A percentile compares a stretch with the other conserved stretches of the same genome.
These are phyloP conservation scores for Stenodema calcarata DNA, from an alignment of 2,888 invertebrate species.

Conservation along the genomic window DNA sequence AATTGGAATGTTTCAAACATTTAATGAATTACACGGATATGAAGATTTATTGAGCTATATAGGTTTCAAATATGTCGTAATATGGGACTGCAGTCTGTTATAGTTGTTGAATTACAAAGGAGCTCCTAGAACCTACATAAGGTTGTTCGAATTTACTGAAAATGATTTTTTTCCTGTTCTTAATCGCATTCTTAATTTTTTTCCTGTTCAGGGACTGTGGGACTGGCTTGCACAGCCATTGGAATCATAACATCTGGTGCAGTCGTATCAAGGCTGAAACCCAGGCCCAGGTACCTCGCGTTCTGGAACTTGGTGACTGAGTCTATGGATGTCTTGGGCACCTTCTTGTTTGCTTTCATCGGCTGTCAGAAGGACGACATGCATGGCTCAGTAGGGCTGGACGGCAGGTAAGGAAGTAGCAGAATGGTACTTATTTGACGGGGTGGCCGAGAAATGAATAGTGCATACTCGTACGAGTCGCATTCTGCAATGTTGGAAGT, in stretches of 20 bases:
- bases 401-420: constrained; percentile 49
- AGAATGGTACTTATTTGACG: too few species aligned
- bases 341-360: constrained; percentile 59
- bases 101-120: too few species aligned
- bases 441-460: too few species aligned
- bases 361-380: constrained; percentile 59
- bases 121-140: too few species aligned
- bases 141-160: too few species aligned
- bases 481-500: too few species aligned
- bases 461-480: too few species aligned
- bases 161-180: background rate
- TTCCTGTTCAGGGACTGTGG: constrained; percentile 58
- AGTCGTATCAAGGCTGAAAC: constrained; percentile 59
- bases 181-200: background rate
- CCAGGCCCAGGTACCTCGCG: constrained; percentile 59
- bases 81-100: too few species aligned
- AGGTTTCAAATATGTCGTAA: too few species aligned
- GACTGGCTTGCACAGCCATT: constrained; percentile 59
- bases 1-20: too few species aligned
- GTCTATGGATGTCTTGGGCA: constrained; percentile 58
- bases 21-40: too few species aligned
- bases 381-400: constrained; percentile 54
- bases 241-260: constrained; percentile 59
- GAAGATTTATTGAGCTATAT: too few species aligned
- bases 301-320: constrained; percentile 60